Evolutionary conservation across 2,797 vertebrate genomes (phyloP).

Genomic region (Poeciliopsis turneri): DNA sequence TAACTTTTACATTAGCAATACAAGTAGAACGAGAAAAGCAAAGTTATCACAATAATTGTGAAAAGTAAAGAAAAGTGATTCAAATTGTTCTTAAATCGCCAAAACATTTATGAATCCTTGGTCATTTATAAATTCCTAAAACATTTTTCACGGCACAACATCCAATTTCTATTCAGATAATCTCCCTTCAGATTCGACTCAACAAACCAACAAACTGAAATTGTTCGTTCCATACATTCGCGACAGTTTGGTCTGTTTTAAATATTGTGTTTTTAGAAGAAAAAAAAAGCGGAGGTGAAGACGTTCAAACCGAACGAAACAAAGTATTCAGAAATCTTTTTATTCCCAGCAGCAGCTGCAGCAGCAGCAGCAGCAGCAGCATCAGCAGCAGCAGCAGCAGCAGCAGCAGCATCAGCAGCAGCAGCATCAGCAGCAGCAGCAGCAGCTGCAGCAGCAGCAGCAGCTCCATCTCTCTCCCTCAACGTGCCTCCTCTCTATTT

Average conservation of each 20-base stretch:
- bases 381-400: neutral
- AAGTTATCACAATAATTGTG: neutral
- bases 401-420: neutral
- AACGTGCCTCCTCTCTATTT: slow-evolving; percentile 58
- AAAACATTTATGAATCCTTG: neutral
- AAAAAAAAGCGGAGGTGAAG: neutral
- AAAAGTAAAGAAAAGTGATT: neutral
- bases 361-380: too few relatives aligned
- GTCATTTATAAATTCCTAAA: neutral
- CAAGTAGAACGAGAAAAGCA: neutral
- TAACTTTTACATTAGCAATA: neutral
- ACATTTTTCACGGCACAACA: neutral
- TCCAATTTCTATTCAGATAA: neutral
- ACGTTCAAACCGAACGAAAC: neutral
- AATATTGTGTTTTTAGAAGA: neutral
- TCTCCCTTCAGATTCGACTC: neutral
- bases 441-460: neutral
- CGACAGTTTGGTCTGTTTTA: neutral
- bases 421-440: neutral
- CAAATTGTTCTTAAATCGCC: neutral
- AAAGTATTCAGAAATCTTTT: neutral
- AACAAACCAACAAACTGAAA: neutral
- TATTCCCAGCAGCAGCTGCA: neutral
- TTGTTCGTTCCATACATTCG: neutral
- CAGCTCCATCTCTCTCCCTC: slow-evolving; percentile 20